Percentiles rank a stretch among this genome's conserved stretches.
These are phyloP conservation scores for Gadopsis bispinosus DNA, from an alignment of 2,797 vertebrate species.

Conservation along the genomic window DNA sequence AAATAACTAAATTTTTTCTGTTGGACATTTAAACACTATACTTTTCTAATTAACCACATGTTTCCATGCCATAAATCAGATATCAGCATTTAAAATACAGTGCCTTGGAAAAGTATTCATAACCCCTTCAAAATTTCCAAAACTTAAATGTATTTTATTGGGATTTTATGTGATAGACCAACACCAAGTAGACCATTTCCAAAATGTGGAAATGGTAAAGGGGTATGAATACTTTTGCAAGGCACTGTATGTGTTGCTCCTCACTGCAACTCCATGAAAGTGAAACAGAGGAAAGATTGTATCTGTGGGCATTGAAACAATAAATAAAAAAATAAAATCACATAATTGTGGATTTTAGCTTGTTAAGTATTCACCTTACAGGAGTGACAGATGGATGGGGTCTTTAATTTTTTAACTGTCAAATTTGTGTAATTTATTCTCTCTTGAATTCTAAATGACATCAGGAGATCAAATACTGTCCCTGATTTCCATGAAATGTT, in stretches of 20 bases:
- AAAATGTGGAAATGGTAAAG: too few species aligned
- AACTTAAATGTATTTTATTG: too few species aligned
- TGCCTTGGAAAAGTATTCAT: too few species aligned
- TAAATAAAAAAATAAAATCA: constrained; percentile 15
- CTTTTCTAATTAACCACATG: background rate
- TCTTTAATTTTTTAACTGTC: constrained; percentile 66
- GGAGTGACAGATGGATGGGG: constrained; percentile 47
- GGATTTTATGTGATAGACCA: too few species aligned
- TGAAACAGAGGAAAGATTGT: background rate
- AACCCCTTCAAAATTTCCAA: too few species aligned
- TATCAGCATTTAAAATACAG: background rate
- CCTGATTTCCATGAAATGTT: constrained; percentile 72
- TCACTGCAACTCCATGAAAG: background rate
- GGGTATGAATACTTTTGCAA: too few species aligned
- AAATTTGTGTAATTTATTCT: constrained; percentile 75
- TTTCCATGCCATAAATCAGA: constrained; percentile 1
- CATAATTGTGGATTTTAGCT: constrained; percentile 53
- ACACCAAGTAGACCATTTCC: too few species aligned
- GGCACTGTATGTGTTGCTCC: background rate
- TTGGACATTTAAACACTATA: background rate
- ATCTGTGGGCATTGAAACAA: background rate
- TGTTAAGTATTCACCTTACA: constrained; percentile 60
- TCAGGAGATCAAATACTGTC: constrained; percentile 70
- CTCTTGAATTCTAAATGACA: constrained; percentile 69
- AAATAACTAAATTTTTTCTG: background rate